Base-by-base conservation (phyloP, 2,888 invertebrate genomes). In the Diachrysia chrysitis region DNA sequence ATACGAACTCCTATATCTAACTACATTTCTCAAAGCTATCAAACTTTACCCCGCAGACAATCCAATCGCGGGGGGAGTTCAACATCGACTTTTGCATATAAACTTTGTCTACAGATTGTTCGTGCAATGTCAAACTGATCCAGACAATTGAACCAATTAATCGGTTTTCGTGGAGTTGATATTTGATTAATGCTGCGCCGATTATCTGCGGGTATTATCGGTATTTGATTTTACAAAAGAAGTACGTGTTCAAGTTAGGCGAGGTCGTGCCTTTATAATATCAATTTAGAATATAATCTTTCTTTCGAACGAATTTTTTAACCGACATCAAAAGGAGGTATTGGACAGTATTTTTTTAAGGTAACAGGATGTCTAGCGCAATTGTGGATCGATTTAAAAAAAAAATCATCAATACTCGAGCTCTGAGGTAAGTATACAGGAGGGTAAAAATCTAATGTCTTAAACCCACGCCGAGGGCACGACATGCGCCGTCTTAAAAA, bases 91-190 rank as follows among this genome's bases (percentile, higher is more conserved):
- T 93, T 93, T 92, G 92, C 91, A 91, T 93, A 87, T 88, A 91
- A 93, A 94, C 92, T 94, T 94, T 90, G 89, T 73, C 90, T 86
- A 84, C 87, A 87, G 90, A 90, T 90, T 90, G 91, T 91, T 90
- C 91, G 88, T 85, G 89, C 86, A 85, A 89, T 90, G 91, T 93
- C 91, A 91, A 91, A 92, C 88, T 88, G 90, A 90, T 93, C 86
- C 86, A 86, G 87, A 91, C 90, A 93, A 92, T 93, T 91, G 90
- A 86, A 88, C 88, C 89, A 92, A 93, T 93, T 93, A 93, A 92
- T 92, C 88, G 90, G 87, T 89, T 90, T 89, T 86, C 86, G 84
- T 82, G 78, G 83, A 77, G 73, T 74, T 79, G 68, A 71, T 80
- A 71, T 89, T 89, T 87, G 87, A 89, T 89, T 90, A 86, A 86